Conservation (phyloP, 2,113 vertebrate genomes). For the Paradisaea rubra region DNA sequence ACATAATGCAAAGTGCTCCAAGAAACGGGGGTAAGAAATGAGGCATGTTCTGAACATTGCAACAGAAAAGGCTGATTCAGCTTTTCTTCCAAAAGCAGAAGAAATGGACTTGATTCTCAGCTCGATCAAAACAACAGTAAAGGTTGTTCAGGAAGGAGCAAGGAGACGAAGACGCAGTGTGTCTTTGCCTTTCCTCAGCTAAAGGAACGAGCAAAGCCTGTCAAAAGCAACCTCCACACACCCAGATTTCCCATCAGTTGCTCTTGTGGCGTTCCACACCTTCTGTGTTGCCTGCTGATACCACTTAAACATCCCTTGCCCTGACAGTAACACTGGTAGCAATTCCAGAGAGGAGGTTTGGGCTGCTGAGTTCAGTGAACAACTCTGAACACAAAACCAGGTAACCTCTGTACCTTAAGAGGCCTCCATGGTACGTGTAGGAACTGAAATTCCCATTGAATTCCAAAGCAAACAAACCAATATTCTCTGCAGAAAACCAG, state of each 20-base stretch:
- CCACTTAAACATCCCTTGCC: not conserved
- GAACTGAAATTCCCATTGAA: not conserved
- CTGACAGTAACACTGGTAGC: fast-evolving
- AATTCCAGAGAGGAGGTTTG: not conserved
- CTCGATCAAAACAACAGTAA: not conserved
- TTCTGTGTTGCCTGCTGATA: not conserved
- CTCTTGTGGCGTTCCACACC: not conserved
- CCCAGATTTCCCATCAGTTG: not conserved
- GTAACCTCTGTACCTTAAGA: not conserved
- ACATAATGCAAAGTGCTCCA: not conserved
- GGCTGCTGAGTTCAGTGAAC: not conserved
- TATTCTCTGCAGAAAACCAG: not conserved
- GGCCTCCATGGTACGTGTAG: fast-evolving
- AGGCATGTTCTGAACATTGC: not conserved
- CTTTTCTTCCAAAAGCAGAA: not conserved
- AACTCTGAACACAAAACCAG: not conserved
- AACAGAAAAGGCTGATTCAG: not conserved
- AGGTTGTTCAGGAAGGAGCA: not conserved
- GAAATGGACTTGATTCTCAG: not conserved
- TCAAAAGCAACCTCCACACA: not conserved
- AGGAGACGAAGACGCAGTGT: not conserved
- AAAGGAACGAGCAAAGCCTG: not conserved
- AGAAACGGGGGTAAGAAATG: not conserved
- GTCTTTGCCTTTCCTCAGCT: not conserved
- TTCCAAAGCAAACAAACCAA: not conserved